Conservation (phyloP, 2,888 invertebrate species). For the Cheilosia pagana region DNA sequence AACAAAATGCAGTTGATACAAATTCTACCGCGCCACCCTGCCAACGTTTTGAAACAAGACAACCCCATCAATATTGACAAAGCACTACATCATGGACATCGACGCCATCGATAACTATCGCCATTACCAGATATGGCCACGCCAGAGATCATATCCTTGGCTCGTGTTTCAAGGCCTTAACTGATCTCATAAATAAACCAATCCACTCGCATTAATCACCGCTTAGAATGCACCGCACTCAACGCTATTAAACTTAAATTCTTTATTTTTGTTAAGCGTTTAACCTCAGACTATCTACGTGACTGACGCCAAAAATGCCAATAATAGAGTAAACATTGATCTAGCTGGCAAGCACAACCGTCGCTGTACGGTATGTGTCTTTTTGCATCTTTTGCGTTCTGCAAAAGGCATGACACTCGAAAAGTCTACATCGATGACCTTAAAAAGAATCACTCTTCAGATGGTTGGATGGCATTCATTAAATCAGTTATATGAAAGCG, state of each 20-base stretch:
- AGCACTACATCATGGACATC: constrained; percentile 9
- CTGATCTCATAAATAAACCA: constrained; percentile 1
- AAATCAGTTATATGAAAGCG: constrained; percentile 34
- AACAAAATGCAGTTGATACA: too few species aligned
- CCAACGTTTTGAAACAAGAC: too few species aligned
- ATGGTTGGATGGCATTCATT: constrained; percentile 3
- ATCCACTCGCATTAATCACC: not conserved
- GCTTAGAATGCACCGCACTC: not conserved
- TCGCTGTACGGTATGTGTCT: constrained; percentile 9
- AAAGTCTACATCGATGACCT: constrained; percentile 10
- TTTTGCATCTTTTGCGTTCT: not conserved
- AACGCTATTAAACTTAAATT: not conserved
- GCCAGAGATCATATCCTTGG: not conserved
- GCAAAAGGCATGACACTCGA: not conserved
- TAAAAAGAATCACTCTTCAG: constrained; percentile 16
- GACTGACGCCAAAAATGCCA: constrained; percentile 6
- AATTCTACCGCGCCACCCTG: too few species aligned
- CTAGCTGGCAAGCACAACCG: not conserved
- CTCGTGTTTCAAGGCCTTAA: constrained; percentile 1
- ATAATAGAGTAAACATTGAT: constrained; percentile 7
- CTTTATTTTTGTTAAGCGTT: constrained; percentile 8
- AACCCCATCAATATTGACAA: constrained; percentile 18
- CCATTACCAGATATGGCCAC: not conserved
- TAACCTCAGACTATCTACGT: constrained; percentile 29
- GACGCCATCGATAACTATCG: not conserved